Percentiles rank a stretch among this genome's conserved stretches.
Conservation (phyloP, 1,140 invertebrate species). For the Bombus pascuorum region DNA sequence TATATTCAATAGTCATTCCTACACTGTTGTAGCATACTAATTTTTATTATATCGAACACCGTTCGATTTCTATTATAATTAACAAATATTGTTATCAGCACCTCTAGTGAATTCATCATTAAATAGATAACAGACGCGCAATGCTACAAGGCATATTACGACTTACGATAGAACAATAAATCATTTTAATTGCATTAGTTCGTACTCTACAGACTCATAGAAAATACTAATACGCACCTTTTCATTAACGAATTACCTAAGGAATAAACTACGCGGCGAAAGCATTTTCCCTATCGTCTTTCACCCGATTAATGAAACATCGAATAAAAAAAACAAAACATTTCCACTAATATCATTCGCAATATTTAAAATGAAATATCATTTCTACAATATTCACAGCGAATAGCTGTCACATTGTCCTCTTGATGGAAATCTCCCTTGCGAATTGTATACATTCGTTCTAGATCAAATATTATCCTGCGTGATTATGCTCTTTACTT, state of each 20-base stretch:
- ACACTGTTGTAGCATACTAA: not conserved
- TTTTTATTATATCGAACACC: not conserved
- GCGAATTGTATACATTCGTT: not conserved
- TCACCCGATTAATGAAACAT: conserved; percentile 4
- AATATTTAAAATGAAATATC: not conserved
- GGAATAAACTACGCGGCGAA: conserved; percentile 23
- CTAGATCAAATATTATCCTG: conserved; percentile 1
- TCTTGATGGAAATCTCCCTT: not conserved
- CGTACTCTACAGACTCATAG: conserved; percentile 35
- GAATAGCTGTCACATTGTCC: not conserved
- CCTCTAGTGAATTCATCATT: conserved; percentile 35
- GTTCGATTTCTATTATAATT: conserved; percentile 1
- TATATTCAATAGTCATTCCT: not conserved
- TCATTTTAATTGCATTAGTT: conserved; percentile 18
- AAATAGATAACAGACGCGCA: conserved; percentile 39
- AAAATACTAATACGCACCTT: conserved; percentile 12
- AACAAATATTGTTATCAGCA: conserved; percentile 26
- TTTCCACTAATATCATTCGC: conserved; percentile 14
- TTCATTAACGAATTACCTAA: conserved; percentile 48
- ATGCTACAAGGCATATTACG: not conserved
- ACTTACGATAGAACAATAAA: conserved; percentile 22
- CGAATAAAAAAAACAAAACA: not conserved
- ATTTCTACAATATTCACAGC: conserved; percentile 19
- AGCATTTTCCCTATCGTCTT: not conserved
- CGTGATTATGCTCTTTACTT: conserved; percentile 40